These are phyloP conservation scores for Myotis findleyi DNA, from an alignment of 2,797 vertebrate genomes.

Conservation along the genomic window DNA sequence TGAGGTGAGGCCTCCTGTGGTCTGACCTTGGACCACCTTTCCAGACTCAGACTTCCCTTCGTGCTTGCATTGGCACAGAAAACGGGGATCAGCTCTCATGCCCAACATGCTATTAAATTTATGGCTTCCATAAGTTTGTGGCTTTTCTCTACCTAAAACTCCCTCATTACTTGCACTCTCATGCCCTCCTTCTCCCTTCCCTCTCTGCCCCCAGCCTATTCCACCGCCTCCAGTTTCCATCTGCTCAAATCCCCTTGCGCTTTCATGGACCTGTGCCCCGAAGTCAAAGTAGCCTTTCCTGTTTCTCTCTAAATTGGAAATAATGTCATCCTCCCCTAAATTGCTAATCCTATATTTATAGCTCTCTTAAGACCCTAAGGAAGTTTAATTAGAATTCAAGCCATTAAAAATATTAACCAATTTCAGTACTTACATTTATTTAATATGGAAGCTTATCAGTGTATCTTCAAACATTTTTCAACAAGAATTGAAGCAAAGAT, in stretches of 20 bases:
- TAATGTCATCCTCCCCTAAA: neutral
- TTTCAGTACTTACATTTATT: neutral
- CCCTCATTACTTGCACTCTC: neutral
- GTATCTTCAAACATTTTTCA: slow-evolving; percentile 20
- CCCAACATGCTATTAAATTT: neutral
- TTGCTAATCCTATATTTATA: neutral
- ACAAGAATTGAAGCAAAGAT: neutral
- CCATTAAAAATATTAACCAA: neutral
- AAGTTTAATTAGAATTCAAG: slow-evolving; percentile 19
- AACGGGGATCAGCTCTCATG: neutral
- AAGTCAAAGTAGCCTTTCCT: neutral
- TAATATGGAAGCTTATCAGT: neutral
- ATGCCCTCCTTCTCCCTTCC: neutral
- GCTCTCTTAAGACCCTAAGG: slow-evolving; percentile 4
- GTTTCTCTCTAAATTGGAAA: neutral
- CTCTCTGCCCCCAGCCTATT: neutral
- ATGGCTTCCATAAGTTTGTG: neutral
- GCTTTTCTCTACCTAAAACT: neutral
- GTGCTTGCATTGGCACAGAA: neutral
- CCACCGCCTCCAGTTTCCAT: neutral
- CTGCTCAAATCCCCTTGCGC: neutral
- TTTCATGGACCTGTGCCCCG: neutral
- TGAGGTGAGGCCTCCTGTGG: neutral
- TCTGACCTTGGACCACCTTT: neutral
- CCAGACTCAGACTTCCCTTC: neutral